Evolutionary conservation across 2,113 vertebrate species (phyloP).

Genomic region (Loxodonta africana): DNA sequence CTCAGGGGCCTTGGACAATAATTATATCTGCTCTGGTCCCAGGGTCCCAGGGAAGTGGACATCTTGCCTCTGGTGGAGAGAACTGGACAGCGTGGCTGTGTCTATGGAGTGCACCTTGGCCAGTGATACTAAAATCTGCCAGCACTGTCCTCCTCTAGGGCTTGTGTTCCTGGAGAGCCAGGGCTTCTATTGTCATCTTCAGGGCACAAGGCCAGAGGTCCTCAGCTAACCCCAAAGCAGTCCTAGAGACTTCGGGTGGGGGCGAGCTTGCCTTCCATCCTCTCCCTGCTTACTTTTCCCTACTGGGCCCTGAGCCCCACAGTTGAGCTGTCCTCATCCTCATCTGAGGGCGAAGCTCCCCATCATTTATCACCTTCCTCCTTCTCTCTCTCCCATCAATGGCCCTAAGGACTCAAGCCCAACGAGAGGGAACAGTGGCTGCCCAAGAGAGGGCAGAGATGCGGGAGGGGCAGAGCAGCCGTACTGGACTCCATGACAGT

Average conservation of each 20-base stretch:
- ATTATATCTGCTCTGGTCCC: neutral
- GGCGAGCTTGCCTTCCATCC: neutral
- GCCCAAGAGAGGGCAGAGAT: neutral
- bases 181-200: neutral
- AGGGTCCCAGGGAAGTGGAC: too few species aligned
- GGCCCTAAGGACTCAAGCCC: neutral
- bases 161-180: neutral
- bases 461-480: neutral
- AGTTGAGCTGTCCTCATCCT: neutral
- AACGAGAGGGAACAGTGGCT: neutral
- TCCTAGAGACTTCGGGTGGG: neutral
- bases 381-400: neutral
- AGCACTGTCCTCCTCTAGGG: too few species aligned
- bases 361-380: neutral
- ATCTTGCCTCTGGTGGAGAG: neutral
- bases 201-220: neutral
- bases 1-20: neutral
- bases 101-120: neutral
- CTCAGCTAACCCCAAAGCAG: neutral
- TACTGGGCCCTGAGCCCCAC: neutral
- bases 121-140: neutral
- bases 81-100: neutral
- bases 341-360: neutral
- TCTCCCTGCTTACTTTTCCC: neutral
- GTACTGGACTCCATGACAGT: neutral